These are phyloP conservation scores for Pectinophora gossypiella DNA, from an alignment of 1,140 invertebrate genomes.

Conservation along the genomic window DNA sequence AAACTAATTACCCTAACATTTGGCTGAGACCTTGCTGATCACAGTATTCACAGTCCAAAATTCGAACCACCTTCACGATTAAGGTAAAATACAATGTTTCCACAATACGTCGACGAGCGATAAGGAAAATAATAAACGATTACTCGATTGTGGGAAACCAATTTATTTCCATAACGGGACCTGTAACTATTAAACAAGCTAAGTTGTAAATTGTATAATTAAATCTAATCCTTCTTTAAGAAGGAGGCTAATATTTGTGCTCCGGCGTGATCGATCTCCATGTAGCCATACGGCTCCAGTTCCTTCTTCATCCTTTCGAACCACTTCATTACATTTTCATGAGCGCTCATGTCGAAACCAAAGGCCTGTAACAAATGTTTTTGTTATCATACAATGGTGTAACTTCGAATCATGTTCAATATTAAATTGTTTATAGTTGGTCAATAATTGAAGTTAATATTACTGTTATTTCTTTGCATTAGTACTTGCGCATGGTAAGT, in stretches of 20 bases:
- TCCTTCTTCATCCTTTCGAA: constrained; percentile 79
- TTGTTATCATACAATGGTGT: no score
- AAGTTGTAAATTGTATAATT: not conserved
- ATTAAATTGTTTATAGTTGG: no score
- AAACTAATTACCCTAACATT: no score
- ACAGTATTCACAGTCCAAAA: no score
- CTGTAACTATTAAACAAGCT: not conserved
- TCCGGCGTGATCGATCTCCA: constrained; percentile 79
- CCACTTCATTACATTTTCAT: constrained; percentile 83
- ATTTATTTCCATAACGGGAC: not conserved
- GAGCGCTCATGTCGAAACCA: constrained; percentile 79
- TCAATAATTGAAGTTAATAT: no score
- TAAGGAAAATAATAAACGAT: not conserved
- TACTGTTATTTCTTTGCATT: no score
- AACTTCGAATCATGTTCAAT: no score
- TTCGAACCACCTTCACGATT: no score
- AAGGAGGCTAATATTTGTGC: constrained; percentile 54
- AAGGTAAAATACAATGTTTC: no score
- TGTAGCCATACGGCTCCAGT: constrained; percentile 81
- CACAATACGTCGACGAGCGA: no score
- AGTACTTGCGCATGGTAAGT: no score
- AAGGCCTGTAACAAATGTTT: constrained; percentile 76
- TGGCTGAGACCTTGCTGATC: no score
- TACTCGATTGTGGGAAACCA: not conserved
- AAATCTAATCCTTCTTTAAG: constrained; percentile 40